Base-by-base conservation (phyloP, 2,113 vertebrate genomes). In the Hemichromis elongatus region DNA sequence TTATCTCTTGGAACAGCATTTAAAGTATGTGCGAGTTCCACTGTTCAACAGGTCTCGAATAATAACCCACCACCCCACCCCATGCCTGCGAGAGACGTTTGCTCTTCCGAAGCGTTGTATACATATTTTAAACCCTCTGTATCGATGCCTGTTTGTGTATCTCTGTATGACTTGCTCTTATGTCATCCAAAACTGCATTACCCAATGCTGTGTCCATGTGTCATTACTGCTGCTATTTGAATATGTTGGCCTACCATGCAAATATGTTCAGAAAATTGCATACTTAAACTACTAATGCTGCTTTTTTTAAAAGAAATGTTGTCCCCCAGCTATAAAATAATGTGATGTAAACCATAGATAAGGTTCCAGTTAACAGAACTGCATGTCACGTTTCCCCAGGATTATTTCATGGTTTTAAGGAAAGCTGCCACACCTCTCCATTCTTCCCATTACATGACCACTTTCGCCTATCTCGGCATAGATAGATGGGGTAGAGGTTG, bases 401-500 rank as follows among this genome's bases (percentile, higher is more conserved):
- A 54, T 28, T n/a, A 24, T 81, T 56, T 10, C 9, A 79, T 42
- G 37, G 14, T 85, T 77, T 79, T 7, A 26, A 52, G 19, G 40
- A 42, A 77, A 59, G 42, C n/a, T 81, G 73, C 81, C 83, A 57
- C 61, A 83, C 59, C 80, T 82, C 47, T 35, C 9, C 9, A 7
- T 50, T 68, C 78, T 53, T 77, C 18, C 55, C 12, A 7, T 75
- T 5, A 16, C 47, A 66, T 81, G 80, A 56, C 77, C 80, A 81
- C 75, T 52, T 57, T 73, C 61, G 54, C 14, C 33, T 79, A n/a
- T 42, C 40, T 59, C 11, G 33, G 86, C 54, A 84, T 80, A 37
- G 73, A 80, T 79, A 77, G 77, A 85, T 52, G 11, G 61, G 37
- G 40, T 73, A 57, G n/a, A 66, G 55, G 95, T 96, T 94, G 92